phyloP scores from a whole-genome alignment of 2,113 vertebrate species.

The Burhinus oedicnemus region DNA sequence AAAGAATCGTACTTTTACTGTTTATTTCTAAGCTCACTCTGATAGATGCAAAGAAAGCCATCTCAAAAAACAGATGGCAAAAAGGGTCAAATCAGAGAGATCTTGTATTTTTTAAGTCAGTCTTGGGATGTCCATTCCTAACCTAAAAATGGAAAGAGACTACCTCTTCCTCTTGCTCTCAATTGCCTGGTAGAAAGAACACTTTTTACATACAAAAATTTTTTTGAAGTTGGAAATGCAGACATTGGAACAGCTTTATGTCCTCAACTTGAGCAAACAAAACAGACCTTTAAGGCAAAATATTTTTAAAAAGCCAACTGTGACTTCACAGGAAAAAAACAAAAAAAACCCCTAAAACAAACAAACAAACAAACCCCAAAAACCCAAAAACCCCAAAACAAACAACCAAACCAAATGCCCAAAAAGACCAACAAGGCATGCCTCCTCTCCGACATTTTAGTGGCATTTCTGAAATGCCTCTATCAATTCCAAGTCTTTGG shows the following conservation, averaged over 20 bases:
- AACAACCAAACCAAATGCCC: background rate
- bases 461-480: background rate
- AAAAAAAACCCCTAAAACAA: too few species aligned
- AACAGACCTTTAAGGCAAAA: background rate
- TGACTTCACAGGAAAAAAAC: background rate
- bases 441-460: background rate
- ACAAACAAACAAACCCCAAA: background rate
- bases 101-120: background rate
- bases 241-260: background rate
- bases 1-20: background rate
- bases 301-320: background rate
- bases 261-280: background rate
- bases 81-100: background rate
- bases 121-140: background rate
- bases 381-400: background rate
- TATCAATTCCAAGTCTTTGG: background rate
- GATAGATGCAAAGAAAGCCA: background rate
- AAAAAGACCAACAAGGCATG: background rate
- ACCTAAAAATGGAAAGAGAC: background rate
- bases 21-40: background rate
- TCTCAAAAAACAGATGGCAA: background rate
- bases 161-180: background rate
- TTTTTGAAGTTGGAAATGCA: background rate
- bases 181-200: background rate
- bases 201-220: fast-evolving